These are phyloP conservation scores for Podargus strigoides DNA, from an alignment of 2,797 vertebrate genomes.

Conservation along the genomic window DNA sequence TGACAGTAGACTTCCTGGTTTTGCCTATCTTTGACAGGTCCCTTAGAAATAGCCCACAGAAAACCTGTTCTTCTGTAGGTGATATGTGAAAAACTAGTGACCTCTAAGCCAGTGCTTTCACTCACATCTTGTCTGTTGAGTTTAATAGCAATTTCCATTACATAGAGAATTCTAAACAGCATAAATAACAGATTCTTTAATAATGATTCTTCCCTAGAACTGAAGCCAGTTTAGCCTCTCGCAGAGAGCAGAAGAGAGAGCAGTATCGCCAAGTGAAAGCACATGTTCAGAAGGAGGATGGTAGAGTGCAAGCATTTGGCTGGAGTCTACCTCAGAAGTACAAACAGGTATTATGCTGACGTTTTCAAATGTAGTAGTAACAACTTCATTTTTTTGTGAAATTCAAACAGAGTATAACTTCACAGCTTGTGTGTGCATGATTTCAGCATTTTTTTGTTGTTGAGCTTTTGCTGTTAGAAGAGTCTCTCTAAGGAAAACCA, in stretches of 20 bases:
- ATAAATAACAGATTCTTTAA: background rate
- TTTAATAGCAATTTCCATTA: background rate
- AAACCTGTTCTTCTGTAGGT: background rate
- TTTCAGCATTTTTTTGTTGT: background rate
- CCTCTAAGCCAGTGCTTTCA: background rate
- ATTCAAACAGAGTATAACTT: background rate
- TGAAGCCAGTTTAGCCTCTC: conserved; percentile 83
- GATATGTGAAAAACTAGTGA: background rate
- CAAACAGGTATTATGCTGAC: conserved; percentile 77
- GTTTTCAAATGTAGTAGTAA: background rate
- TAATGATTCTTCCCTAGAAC: conserved; percentile 67
- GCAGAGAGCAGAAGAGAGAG: conserved; percentile 93
- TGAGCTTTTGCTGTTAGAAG: background rate
- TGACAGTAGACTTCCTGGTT: background rate
- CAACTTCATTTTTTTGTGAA: background rate
- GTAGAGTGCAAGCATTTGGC: conserved; percentile 92
- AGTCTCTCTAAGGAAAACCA: background rate
- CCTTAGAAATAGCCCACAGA: background rate
- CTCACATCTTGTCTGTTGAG: background rate
- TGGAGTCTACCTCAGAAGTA: conserved; percentile 97
- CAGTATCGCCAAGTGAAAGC: conserved; percentile 98
- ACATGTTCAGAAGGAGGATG: conserved; percentile 95
- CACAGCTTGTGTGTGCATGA: background rate
- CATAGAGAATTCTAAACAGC: background rate
- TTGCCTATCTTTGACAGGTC: background rate